These are phyloP conservation scores for Mellilla xanthometata DNA, from an alignment of 2,888 invertebrate species.

Conservation along the genomic window DNA sequence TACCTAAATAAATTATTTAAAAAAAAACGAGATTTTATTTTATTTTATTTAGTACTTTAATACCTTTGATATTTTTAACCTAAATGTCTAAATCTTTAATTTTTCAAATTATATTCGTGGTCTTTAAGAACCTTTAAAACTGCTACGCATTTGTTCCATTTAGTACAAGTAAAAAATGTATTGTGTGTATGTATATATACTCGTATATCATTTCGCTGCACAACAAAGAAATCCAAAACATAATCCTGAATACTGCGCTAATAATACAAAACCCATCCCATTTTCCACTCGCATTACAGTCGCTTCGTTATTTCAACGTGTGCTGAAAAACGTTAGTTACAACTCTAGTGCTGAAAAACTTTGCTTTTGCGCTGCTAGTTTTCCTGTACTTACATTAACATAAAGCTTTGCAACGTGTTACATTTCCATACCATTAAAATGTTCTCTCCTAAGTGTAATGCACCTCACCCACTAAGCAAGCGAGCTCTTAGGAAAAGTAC, in stretches of 20 bases:
- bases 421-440: constrained; percentile 20
- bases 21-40: no score
- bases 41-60: no score
- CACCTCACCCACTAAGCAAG: neutral
- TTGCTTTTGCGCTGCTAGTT: constrained; percentile 15
- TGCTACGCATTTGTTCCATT: no score
- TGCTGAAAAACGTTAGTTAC: constrained; percentile 1
- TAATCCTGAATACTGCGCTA: neutral
- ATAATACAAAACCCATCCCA: neutral
- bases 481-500: neutral
- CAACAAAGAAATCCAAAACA: neutral
- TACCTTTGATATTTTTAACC: no score
- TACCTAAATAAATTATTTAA: no score
- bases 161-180: no score
- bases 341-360: constrained; percentile 6
- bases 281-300: constrained; percentile 4
- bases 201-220: no score
- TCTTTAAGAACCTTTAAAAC: no score
- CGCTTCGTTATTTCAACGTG: constrained; percentile 7
- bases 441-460: constrained; percentile 5
- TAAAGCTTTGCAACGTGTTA: constrained; percentile 13
- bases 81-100: no score
- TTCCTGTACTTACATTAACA: constrained; percentile 18
- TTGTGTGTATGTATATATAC: no score
- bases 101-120: no score